These are phyloP conservation scores for Anolis sagrei DNA, from an alignment of 2,113 vertebrate genomes.

Conservation along the genomic window DNA sequence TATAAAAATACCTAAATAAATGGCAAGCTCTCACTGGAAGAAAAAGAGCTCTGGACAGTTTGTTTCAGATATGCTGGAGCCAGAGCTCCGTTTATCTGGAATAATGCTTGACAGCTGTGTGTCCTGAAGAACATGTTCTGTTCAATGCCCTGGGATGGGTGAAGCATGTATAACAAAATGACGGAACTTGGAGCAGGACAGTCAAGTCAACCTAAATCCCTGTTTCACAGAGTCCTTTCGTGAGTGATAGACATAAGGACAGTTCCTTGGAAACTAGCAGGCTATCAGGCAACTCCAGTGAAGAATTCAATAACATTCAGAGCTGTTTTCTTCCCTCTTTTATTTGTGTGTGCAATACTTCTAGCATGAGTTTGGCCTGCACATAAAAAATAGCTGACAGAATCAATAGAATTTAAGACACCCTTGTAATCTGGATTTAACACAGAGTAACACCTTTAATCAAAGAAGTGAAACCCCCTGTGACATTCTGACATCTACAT, in stretches of 20 bases:
- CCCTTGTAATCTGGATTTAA: constrained; percentile 72
- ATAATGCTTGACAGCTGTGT: constrained; percentile 62
- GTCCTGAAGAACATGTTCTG: constrained; percentile 56
- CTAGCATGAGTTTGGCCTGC: constrained; percentile 61
- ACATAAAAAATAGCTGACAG: constrained; percentile 66
- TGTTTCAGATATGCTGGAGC: constrained; percentile 57
- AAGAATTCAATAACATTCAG: constrained; percentile 46
- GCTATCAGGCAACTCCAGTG: constrained; percentile 51
- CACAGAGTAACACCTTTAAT: constrained; percentile 69
- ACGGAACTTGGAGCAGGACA: constrained; percentile 64
- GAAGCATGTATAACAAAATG: constrained; percentile 60
- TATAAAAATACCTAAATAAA: constrained; percentile 44
- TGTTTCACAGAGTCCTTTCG: constrained; percentile 48
- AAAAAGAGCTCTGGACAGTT: constrained; percentile 62
- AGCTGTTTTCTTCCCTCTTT: constrained; percentile 1
- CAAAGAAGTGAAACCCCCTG: constrained; percentile 59
- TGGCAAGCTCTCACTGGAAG: constrained; percentile 53
- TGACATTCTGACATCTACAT: constrained; percentile 70
- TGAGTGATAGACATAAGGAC: constrained; percentile 43
- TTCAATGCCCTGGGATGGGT: constrained; percentile 54
- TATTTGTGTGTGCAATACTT: constrained; percentile 8
- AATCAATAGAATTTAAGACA: constrained; percentile 74
- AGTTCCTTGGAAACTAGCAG: constrained; percentile 54
- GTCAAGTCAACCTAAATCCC: constrained; percentile 56
- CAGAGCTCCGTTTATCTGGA: constrained; percentile 62